Percentiles rank a stretch among this genome's conserved stretches.
Evolutionary conservation across 2,888 invertebrate species (phyloP).

Genomic region (Diarsia dahlii): DNA sequence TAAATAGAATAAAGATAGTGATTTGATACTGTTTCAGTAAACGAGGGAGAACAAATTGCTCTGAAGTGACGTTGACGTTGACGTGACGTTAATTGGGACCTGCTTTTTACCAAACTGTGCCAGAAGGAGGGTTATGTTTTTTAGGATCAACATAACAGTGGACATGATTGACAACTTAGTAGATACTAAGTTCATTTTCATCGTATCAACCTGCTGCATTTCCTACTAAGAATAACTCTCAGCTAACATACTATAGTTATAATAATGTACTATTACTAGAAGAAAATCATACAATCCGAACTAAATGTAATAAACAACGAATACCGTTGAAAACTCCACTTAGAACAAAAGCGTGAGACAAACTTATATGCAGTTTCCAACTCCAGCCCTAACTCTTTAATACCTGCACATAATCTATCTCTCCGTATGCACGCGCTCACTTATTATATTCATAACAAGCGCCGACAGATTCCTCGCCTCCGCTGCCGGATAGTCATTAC

Average conservation of each 20-base stretch:
- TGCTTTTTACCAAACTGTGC: too few species aligned
- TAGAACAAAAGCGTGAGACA: conserved; percentile 26
- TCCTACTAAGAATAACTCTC: not conserved
- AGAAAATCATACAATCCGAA: not conserved
- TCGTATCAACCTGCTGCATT: not conserved
- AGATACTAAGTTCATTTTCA: not conserved
- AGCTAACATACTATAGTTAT: not conserved
- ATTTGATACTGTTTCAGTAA: not conserved
- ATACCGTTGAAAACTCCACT: not conserved
- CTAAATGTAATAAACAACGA: not conserved
- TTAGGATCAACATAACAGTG: not conserved
- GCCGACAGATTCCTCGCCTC: conserved; percentile 53
- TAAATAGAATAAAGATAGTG: not conserved
- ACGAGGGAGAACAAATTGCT: not conserved
- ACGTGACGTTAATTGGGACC: too few species aligned
- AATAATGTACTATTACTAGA: not conserved
- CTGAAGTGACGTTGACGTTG: not conserved
- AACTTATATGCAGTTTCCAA: conserved; percentile 51
- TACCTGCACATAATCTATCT: conserved; percentile 41
- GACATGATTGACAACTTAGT: not conserved
- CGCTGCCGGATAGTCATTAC: conserved; percentile 49
- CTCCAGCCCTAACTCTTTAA: conserved; percentile 34
- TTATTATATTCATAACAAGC: conserved; percentile 61
- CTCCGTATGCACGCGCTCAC: conserved; percentile 38
- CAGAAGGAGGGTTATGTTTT: not conserved